A percentile compares a stretch with the other conserved stretches of the same genome.
Conservation (phyloP, 2,113 vertebrate genomes). For the Pangasianodon gigas region DNA sequence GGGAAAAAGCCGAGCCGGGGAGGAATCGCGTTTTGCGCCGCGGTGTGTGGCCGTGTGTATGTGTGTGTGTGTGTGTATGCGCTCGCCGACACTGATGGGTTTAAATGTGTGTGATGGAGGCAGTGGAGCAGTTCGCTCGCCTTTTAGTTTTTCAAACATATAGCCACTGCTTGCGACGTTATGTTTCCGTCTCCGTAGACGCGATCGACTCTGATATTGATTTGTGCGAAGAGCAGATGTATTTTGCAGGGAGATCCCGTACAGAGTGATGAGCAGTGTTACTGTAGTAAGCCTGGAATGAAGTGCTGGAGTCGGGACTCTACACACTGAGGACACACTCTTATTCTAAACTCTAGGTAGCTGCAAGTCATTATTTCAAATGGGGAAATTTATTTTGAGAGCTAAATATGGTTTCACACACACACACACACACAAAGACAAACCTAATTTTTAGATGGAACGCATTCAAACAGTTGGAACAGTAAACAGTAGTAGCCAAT, state of each 20-base stretch:
- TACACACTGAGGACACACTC: neutral
- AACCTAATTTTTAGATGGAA: too few species aligned
- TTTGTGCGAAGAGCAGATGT: constrained; percentile 20
- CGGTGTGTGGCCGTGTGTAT: constrained; percentile 54
- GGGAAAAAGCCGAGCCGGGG: constrained; percentile 65
- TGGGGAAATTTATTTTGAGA: neutral
- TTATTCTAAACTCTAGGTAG: too few species aligned
- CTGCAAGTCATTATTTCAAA: neutral
- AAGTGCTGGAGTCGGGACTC: neutral
- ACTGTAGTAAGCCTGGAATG: neutral
- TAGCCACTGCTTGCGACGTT: neutral
- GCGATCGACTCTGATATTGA: constrained; percentile 25
- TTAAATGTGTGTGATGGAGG: constrained; percentile 58
- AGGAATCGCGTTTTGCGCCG: constrained; percentile 71
- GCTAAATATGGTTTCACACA: neutral
- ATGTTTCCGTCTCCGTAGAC: constrained; percentile 9
- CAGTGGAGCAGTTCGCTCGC: constrained; percentile 53
- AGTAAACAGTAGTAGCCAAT: neutral
- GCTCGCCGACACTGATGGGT: constrained; percentile 65
- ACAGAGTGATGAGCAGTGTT: neutral
- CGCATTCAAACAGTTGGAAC: neutral
- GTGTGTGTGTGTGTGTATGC: constrained; percentile 9
- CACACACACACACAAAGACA: too few species aligned
- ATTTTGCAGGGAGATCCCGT: constrained; percentile 1
- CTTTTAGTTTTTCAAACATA: constrained; percentile 36